Percentiles rank a stretch among this genome's conserved stretches.
phyloP scores from a whole-genome alignment of 2,888 invertebrate species.

The Morpho deidamia region DNA sequence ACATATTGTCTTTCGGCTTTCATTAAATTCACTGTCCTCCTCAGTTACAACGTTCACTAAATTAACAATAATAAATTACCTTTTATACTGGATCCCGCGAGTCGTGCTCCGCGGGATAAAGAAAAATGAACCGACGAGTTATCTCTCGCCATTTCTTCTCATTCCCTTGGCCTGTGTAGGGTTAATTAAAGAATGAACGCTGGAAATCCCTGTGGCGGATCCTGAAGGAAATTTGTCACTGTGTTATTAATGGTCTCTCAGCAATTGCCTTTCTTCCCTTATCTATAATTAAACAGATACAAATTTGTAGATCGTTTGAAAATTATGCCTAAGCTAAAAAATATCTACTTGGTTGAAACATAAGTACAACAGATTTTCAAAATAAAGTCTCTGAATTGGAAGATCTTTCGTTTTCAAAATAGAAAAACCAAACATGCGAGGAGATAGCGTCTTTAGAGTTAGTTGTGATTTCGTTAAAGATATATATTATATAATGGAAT shows the following conservation, averaged over 20 bases:
- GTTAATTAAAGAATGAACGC: slow-evolving; percentile 61
- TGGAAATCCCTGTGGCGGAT: slow-evolving; percentile 33
- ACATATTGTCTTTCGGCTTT: no score
- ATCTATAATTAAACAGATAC: not conserved
- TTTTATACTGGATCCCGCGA: slow-evolving; percentile 25
- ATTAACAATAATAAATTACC: slow-evolving; percentile 17
- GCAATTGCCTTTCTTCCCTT: slow-evolving; percentile 18
- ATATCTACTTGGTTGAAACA: no score
- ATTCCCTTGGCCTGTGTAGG: slow-evolving; percentile 48
- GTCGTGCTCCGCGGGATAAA: slow-evolving; percentile 39
- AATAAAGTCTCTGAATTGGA: no score
- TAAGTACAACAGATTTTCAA: no score
- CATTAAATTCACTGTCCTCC: not conserved
- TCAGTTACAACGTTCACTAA: slow-evolving; percentile 1
- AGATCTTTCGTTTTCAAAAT: no score
- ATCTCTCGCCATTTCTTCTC: slow-evolving; percentile 61
- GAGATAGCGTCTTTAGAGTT: no score
- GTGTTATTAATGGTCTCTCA: slow-evolving; percentile 36
- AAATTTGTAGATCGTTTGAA: not conserved
- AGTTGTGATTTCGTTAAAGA: no score
- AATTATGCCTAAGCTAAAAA: no score
- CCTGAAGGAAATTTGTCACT: slow-evolving; percentile 54
- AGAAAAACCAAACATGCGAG: no score
- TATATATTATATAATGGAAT: no score
- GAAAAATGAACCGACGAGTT: slow-evolving; percentile 54